Percentiles rank a stretch among this genome's conserved stretches.
These are phyloP conservation scores for Engystomops pustulosus DNA, from an alignment of 2,113 vertebrate genomes.

Conservation along the genomic window DNA sequence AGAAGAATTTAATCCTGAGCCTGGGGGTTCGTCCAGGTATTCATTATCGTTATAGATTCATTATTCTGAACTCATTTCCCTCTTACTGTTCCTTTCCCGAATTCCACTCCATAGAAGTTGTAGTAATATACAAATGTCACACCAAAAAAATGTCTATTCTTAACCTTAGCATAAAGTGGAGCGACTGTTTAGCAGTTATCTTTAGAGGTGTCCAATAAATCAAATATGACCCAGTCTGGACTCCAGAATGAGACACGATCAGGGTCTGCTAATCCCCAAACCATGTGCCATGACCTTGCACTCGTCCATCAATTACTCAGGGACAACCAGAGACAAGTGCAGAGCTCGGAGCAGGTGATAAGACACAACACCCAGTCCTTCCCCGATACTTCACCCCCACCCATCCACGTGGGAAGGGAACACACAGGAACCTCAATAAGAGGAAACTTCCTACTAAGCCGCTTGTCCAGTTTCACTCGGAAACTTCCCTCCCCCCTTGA, in stretches of 20 bases:
- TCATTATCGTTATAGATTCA: not conserved
- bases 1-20: not conserved
- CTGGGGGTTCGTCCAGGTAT: not conserved
- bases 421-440: not conserved
- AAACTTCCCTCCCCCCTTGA: not conserved
- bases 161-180: too few relatives aligned
- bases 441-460: not conserved
- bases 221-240: not conserved
- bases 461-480: not conserved
- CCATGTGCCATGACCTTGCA: constrained; percentile 22
- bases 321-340: constrained; percentile 9
- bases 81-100: too few relatives aligned
- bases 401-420: not conserved
- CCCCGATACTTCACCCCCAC: not conserved
- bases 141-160: too few relatives aligned
- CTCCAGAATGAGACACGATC: not conserved
- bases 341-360: constrained; percentile 13
- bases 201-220: not conserved
- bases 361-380: not conserved
- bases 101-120: too few relatives aligned
- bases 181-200: not conserved
- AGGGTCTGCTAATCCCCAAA: constrained; percentile 21
- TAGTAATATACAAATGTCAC: too few relatives aligned
- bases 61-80: not conserved
- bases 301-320: not conserved